Evolutionary conservation across 1,140 invertebrate species (phyloP).

Genomic region (Euborellia annulipes): DNA sequence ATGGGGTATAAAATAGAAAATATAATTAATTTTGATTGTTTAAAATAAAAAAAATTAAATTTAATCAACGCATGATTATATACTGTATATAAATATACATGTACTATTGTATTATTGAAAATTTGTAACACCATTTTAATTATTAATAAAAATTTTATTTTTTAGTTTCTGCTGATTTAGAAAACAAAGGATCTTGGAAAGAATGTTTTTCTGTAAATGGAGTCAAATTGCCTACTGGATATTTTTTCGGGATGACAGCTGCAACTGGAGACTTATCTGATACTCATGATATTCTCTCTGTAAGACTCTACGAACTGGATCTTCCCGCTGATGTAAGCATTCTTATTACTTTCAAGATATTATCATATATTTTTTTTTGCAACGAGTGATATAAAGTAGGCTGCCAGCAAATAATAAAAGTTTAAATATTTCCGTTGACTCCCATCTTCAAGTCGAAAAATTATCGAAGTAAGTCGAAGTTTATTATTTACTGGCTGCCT

Average conservation of each 20-base stretch:
- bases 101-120: constrained; percentile 1
- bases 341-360: too few species aligned
- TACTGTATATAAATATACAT: background rate
- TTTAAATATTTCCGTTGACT: too few species aligned
- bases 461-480: too few species aligned
- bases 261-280: constrained; percentile 94
- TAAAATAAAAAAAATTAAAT: too few species aligned
- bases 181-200: constrained; percentile 84
- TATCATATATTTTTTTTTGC: background rate
- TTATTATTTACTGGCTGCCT: too few species aligned
- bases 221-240: constrained; percentile 84
- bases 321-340: constrained; percentile 50
- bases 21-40: too few species aligned
- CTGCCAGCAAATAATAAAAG: too few species aligned
- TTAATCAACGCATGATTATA: too few species aligned
- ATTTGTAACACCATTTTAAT: too few species aligned
- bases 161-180: constrained; percentile 77
- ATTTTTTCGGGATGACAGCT: constrained; percentile 86
- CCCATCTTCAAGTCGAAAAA: too few species aligned
- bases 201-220: constrained; percentile 83
- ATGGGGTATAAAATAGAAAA: too few species aligned
- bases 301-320: constrained; percentile 84
- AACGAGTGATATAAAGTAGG: background rate
- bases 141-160: too few species aligned
- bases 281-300: constrained; percentile 88